phyloP scores from a whole-genome alignment of 2,888 invertebrate genomes.

The Nemapogon koenigi region DNA sequence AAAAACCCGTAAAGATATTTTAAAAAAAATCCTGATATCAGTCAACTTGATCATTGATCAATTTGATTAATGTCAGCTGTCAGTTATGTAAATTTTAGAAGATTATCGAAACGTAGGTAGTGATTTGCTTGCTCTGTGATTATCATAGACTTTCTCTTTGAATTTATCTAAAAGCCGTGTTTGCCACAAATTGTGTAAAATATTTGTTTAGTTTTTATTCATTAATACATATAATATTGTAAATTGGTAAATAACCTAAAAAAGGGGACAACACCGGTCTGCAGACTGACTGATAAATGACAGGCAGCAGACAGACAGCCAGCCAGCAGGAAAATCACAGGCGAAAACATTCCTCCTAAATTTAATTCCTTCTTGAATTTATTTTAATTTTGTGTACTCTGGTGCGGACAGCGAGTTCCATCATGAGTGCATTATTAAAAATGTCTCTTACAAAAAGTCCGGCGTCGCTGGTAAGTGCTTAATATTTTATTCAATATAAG shows the following conservation, averaged over 20 bases:
- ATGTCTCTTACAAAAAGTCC: conserved; percentile 47
- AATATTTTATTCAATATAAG: conserved; percentile 25
- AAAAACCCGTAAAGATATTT: too few species aligned
- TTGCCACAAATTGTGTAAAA: background rate
- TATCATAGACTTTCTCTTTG: too few species aligned
- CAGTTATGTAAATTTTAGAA: too few species aligned
- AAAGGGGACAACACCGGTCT: background rate
- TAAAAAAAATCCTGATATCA: too few species aligned
- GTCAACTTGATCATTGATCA: too few species aligned
- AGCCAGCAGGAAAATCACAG: too few species aligned
- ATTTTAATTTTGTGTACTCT: conserved; percentile 31
- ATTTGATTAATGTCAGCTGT: too few species aligned
- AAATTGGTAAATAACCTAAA: background rate
- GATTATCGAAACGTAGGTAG: too few species aligned
- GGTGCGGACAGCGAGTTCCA: conserved; percentile 63
- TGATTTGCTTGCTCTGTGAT: too few species aligned
- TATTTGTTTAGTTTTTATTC: background rate
- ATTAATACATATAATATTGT: background rate
- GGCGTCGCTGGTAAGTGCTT: conserved; percentile 40
- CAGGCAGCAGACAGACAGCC: conserved; percentile 2
- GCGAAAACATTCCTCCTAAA: too few species aligned
- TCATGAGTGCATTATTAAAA: conserved; percentile 62
- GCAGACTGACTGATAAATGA: background rate
- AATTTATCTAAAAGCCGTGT: background rate
- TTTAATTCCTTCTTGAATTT: conserved; percentile 2